Evolutionary conservation across 2,797 vertebrate species (phyloP).

Genomic region (Xyrichtys novacula): DNA sequence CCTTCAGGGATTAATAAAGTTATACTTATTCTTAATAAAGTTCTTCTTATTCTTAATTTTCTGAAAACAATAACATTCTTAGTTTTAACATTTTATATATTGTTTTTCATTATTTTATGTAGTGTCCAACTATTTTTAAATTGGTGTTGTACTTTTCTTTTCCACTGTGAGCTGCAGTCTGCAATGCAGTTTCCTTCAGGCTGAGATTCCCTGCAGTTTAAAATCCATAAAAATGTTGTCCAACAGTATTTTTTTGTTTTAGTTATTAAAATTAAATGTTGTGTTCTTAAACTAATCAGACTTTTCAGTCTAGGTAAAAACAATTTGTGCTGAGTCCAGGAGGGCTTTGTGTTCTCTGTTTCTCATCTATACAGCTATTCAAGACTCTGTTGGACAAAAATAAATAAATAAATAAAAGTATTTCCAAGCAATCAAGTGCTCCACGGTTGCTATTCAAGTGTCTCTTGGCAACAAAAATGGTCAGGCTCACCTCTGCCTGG

Average conservation of each 20-base stretch:
- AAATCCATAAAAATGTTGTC: neutral
- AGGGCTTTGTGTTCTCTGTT: constrained; percentile 22
- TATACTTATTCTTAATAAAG: no score
- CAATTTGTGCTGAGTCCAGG: constrained; percentile 17
- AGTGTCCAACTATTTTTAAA: no score
- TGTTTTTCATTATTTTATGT: no score
- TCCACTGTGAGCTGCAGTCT: neutral
- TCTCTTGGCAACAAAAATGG: constrained; percentile 23
- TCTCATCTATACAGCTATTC: constrained; percentile 7
- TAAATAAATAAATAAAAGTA: constrained; percentile 2
- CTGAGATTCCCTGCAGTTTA: neutral
- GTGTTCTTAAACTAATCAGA: constrained; percentile 17
- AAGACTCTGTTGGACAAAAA: constrained; percentile 4
- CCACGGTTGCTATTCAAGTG: constrained; percentile 13
- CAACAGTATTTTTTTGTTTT: constrained; percentile 3
- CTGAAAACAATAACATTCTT: no score
- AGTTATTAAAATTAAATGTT: constrained; percentile 27
- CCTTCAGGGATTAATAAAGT: no score
- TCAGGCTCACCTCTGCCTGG: constrained; percentile 12
- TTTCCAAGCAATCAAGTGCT: constrained; percentile 13
- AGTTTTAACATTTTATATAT: no score
- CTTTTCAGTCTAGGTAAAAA: constrained; percentile 30
- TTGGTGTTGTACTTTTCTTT: neutral
- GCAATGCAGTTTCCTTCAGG: neutral
- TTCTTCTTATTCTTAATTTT: no score